Percentiles rank a stretch among this genome's conserved stretches.
These are phyloP conservation scores for Syrrhaptes paradoxus DNA, from an alignment of 2,113 vertebrate genomes.

Conservation along the genomic window DNA sequence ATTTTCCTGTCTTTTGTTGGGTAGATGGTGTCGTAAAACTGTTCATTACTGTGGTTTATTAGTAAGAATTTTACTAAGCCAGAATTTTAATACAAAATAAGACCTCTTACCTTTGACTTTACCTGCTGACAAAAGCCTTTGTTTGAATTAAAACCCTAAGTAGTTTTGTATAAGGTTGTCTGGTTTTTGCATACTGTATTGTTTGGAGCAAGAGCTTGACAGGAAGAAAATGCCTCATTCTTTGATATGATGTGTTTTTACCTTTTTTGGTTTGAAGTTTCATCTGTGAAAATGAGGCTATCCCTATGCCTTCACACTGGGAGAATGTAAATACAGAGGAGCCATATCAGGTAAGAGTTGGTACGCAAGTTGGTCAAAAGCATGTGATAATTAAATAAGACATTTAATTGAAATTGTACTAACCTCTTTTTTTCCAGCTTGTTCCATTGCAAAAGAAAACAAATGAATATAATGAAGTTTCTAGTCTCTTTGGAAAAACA, in stretches of 20 bases:
- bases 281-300: slow-evolving; percentile 92
- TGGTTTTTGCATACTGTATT: neutral
- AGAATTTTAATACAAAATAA: neutral
- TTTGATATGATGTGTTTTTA: slow-evolving; percentile 11
- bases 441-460: slow-evolving; percentile 88
- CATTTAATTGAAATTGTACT: neutral
- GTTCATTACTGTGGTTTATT: neutral
- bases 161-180: neutral
- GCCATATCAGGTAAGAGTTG: slow-evolving; percentile 86
- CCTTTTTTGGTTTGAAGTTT: slow-evolving; percentile 78
- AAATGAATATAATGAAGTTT: slow-evolving; percentile 93
- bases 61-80: neutral
- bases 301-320: slow-evolving; percentile 92
- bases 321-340: slow-evolving; percentile 91
- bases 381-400: neutral
- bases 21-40: neutral
- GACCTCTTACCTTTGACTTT: neutral
- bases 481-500: slow-evolving; percentile 89
- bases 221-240: neutral
- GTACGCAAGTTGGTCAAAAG: neutral
- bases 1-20: neutral
- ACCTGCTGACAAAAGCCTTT: neutral
- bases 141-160: neutral
- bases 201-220: neutral
- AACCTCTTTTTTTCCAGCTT: slow-evolving; percentile 73